A percentile compares a stretch with the other conserved stretches of the same genome.
Conservation (phyloP, 2,113 vertebrate species). For the Cyanoliseus patagonus region DNA sequence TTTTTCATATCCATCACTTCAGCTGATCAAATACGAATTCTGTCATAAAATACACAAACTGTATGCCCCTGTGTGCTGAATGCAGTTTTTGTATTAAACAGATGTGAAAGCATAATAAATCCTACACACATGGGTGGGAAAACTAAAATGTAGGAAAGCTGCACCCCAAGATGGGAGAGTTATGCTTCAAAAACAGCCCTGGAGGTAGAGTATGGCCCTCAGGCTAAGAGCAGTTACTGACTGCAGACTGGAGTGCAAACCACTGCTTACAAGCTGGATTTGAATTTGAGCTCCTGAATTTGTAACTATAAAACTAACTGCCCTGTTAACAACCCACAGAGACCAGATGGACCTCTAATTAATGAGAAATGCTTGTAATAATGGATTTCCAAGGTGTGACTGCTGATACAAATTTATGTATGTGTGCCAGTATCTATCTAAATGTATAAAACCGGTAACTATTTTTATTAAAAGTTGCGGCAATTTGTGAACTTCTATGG, state of each 20-base stretch:
- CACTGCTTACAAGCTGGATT: background rate
- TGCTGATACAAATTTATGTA: background rate
- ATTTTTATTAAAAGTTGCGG: background rate
- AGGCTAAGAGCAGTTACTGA: conserved; percentile 7
- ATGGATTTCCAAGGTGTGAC: background rate
- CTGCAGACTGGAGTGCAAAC: background rate
- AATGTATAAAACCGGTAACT: background rate
- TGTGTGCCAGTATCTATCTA: background rate
- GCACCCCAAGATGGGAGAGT: background rate
- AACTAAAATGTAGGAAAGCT: background rate
- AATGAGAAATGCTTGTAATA: background rate
- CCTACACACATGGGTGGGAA: background rate
- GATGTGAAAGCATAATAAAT: background rate
- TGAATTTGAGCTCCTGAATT: background rate
- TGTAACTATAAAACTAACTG: background rate
- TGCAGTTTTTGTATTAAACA: background rate
- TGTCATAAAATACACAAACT: background rate
- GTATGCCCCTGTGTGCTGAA: background rate
- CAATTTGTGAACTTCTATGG: background rate
- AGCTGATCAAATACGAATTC: background rate
- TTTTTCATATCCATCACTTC: background rate
- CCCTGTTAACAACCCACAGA: conserved; percentile 26
- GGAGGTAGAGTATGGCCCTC: background rate
- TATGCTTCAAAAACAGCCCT: background rate
- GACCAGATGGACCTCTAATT: conserved; percentile 48